phyloP scores from a whole-genome alignment of 1,140 invertebrate genomes.

The Diploscapter pachys region DNA sequence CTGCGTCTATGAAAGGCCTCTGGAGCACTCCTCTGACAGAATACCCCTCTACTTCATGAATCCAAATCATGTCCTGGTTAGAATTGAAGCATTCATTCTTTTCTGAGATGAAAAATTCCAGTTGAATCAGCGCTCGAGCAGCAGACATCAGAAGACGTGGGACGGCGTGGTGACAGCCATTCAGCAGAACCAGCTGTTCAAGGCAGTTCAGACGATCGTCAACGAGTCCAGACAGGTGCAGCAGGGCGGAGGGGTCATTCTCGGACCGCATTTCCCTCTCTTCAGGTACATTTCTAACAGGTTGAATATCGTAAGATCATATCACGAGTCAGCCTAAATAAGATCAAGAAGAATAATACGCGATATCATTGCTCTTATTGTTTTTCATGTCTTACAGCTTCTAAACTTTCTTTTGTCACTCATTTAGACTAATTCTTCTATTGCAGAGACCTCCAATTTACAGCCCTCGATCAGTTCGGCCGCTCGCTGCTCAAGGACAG shows the following conservation, averaged over 20 bases:
- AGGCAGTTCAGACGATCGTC: slow-evolving; percentile 33
- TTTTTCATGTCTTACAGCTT: slow-evolving; percentile 1
- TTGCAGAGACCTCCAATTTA: slow-evolving; percentile 40
- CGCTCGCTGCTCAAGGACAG: slow-evolving; percentile 32
- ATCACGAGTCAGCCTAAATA: no score
- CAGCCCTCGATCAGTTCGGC: slow-evolving; percentile 35
- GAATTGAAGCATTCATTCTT: background rate
- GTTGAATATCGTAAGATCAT: no score
- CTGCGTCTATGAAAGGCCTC: slow-evolving; percentile 49
- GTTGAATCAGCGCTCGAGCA: background rate
- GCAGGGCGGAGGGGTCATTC: slow-evolving; percentile 20
- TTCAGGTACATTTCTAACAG: slow-evolving; percentile 26
- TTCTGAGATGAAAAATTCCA: background rate
- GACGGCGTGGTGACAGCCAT: slow-evolving; percentile 30
- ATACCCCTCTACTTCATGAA: slow-evolving; percentile 40
- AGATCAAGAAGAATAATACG: no score
- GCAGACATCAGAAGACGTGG: slow-evolving; percentile 5
- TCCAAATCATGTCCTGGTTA: slow-evolving; percentile 19
- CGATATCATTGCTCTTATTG: background rate
- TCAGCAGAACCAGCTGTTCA: slow-evolving; percentile 30
- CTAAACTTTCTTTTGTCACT: background rate
- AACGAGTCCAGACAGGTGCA: slow-evolving; percentile 36
- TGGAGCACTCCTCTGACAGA: slow-evolving; percentile 20
- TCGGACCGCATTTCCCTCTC: slow-evolving; percentile 32
- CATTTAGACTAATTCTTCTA: no score